Evolutionary conservation across 2,888 invertebrate genomes (phyloP).

Genomic region (Dryobotodes eremita): DNA sequence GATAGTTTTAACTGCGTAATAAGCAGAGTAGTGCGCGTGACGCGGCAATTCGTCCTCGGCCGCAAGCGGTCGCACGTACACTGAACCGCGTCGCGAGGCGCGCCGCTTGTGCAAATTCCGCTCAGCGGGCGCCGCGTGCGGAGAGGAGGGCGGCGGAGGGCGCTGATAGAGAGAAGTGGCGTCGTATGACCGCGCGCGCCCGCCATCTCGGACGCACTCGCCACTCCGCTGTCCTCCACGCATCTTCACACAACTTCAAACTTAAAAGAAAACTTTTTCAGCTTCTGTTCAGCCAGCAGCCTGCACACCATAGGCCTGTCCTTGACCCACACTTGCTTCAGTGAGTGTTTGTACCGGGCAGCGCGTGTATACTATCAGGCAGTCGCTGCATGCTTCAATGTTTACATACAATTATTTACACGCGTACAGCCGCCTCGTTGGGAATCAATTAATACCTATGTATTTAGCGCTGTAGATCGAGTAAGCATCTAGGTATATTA

Average conservation of each 20-base stretch:
- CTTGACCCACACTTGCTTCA: slow-evolving; percentile 9
- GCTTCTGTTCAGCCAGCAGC: neutral
- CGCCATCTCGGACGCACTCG: slow-evolving; percentile 77
- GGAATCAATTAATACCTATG: slow-evolving; percentile 42
- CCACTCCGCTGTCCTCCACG: slow-evolving; percentile 65
- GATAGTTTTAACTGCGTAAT: slow-evolving; percentile 88
- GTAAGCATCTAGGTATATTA: slow-evolving; percentile 31
- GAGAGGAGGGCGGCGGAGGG: slow-evolving; percentile 77
- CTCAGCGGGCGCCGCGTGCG: slow-evolving; percentile 78
- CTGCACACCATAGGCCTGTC: neutral
- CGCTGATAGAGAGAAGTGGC: slow-evolving; percentile 84
- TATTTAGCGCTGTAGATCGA: slow-evolving; percentile 47
- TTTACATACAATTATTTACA: slow-evolving; percentile 67
- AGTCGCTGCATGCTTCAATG: slow-evolving; percentile 64
- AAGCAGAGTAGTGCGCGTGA: slow-evolving; percentile 81
- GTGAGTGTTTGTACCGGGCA: slow-evolving; percentile 6
- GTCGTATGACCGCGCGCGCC: slow-evolving; percentile 81
- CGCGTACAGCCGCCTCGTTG: slow-evolving; percentile 46
- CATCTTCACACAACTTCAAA: slow-evolving; percentile 41
- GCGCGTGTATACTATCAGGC: slow-evolving; percentile 51
- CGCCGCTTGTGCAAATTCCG: slow-evolving; percentile 87
- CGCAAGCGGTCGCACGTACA: slow-evolving; percentile 88
- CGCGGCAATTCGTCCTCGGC: slow-evolving; percentile 82
- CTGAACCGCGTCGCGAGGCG: slow-evolving; percentile 85
- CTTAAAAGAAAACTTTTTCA: slow-evolving; percentile 44